Base-by-base conservation (phyloP, 2,797 vertebrate genomes). In the Acridotheres tristis region DNA sequence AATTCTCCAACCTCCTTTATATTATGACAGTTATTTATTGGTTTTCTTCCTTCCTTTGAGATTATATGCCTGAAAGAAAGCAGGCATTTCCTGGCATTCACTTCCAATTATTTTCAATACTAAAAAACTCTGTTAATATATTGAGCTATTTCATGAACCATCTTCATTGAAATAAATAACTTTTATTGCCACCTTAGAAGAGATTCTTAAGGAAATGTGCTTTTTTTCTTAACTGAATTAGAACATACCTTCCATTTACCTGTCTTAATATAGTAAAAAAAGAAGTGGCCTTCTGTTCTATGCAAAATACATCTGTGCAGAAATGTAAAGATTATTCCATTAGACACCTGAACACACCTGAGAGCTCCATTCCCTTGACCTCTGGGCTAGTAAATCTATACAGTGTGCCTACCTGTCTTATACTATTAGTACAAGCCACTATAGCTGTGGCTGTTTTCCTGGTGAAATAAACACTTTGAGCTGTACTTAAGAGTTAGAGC, bases 391-490 rank as follows among this genome's bases (percentile, higher is more conserved):
- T 65, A 96, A 96, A 97, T 94, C 55, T 57, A 34, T 51, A 69
- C 65, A 85, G n/a, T 55, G 48, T 80, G 29, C 53, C 54, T 77
- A 36, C 72, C 73, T 89, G 81, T 85, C 75, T 79, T 66, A 47
- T 12, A 22, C 36, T 90, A 84, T 93, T 78, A 90, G 36, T 23
- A 43, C 57, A 93, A 96, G 38, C 26, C 51, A 36, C 13, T 8
- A 4, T 3, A 75, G 78, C 25, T 81, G 18, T 40, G 11, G 66
- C 18, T 53, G 62, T 59, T 90, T 83, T 59, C 43, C 72, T 75
- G 53, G 81, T 79, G 63, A 96, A 97, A 92, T 84, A 81, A 95
- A 96, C 47, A 82, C 34, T 66, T 53, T 23, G 38, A 80, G 43
- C 25, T 58, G 29, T 65, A 10, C 57, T 91, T 94, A 85, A 93